Evolutionary conservation across 2,888 invertebrate genomes (phyloP), one percentile per base, ranked within the genome.

Genomic region (Xestia xanthographa): DNA sequence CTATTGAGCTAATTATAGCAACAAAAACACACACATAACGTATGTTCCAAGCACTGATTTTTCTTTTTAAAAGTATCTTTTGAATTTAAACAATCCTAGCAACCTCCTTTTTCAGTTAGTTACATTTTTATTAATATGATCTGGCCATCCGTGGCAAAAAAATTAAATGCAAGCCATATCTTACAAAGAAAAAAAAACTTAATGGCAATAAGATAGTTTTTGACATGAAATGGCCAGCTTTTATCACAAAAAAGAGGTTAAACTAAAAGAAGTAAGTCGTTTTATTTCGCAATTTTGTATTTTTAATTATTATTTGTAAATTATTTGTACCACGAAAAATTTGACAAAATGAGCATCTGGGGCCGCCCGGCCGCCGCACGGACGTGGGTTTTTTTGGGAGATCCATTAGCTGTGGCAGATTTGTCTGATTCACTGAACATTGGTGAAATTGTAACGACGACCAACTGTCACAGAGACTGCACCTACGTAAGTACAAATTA

Each of bases 391-490:
- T 14, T 70, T 56, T 72, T 14, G 29, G 53, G 9, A 50, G 22
- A 20, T 22, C 43, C 22, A 22, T 45, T 73, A 34, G 11, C 34
- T 73, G 43, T 26, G 45, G 34, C 73, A 38, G 20, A 2, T 34
- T 73, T 72, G 38, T 45, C 17, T 56, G 45, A 26, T 71, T 72
- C 26, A 70, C n/a, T 43, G 72, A 73, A 34, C 73, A 58, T 72
- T 20, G 29, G 9, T 12, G 20, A 56, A 43, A 56, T 72, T 43
- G 53, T 20, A 26, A 43, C 43, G 34, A n/a, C 41, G 6, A 48
- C 45, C 3, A 5, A 48, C 5, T 48, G 17, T 48, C 45, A 20
- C 45, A 48, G 45, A 48, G 45, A 20, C 11, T 11, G 41, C 17
- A 48, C 45, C 45, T 48, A 6, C 20, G 17, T 45, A 5, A 45